Evolutionary conservation across 2,888 invertebrate genomes (phyloP), one percentile per base, ranked within the genome.

Genomic region (Leptopilina drosophilae): DNA sequence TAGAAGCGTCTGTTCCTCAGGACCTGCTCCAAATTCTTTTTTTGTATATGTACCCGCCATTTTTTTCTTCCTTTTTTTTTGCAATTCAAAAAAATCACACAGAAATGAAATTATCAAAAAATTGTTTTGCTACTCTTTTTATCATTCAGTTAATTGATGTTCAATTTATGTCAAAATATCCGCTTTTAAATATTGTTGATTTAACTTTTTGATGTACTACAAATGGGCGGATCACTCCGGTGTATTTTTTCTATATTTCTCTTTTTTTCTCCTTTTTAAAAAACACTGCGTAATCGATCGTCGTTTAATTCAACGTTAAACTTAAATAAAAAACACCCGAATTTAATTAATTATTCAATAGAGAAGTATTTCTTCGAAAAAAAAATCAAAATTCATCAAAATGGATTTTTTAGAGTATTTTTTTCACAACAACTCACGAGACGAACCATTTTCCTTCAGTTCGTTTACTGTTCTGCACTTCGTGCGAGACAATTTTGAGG

Each of bases 41-140:
- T 90, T 91, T 77, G 89, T 91, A 78, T 91, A 91, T 67, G 88
- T 91, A 79, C 91, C 91, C 84, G 91, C 90, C 91, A 91, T 91
- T 86, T 86, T 87, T 84, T 33, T 4, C 73, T 7, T 5, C 0
- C n/a, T 26, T 33, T 9, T 33, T 53, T 15, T 33, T 8, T 20
- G 20, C 20, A 20, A 20, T 20, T 20, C 20, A 49, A 14, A 12
- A 69, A 14, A 62, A 20, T 15, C 8, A 15, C n/a, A 62, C 20
- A 49, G 49, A 11, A 62, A 62, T 11, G 5, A 33, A 59, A 73
- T 53, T 73, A 59, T 40, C 33, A 73, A 15, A 5, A 5, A 9
- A 15, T 62, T 9, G 9, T 9, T 33, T 9, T 5, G 9, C 15
- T 20, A 20, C 20, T 9, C 3, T 42, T 7, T 42, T 62, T 56